phyloP scores from a whole-genome alignment of 2,113 vertebrate genomes.

The Verasper variegatus region DNA sequence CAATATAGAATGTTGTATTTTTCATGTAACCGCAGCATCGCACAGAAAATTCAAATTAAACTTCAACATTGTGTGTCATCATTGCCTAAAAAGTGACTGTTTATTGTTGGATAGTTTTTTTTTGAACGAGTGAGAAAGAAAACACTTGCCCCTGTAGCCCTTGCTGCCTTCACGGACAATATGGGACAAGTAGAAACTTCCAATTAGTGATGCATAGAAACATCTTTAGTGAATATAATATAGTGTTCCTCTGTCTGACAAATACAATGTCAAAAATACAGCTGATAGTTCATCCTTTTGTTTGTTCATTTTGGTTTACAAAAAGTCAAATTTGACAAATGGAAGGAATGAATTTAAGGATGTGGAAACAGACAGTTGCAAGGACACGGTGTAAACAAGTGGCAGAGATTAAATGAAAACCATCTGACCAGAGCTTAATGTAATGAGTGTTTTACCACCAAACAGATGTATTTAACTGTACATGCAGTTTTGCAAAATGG shows the following conservation, averaged over 20 bases:
- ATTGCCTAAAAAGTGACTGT: conserved; percentile 28
- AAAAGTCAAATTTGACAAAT: conserved; percentile 30
- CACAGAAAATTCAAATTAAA: conserved; percentile 16
- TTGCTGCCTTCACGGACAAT: conserved; percentile 17
- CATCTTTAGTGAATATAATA: conserved; percentile 1
- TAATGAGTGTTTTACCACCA: too few relatives aligned
- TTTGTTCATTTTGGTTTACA: conserved; percentile 64
- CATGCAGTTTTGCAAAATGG: too few relatives aligned
- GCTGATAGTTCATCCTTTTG: conserved; percentile 39
- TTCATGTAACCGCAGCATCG: not conserved
- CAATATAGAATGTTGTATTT: not conserved
- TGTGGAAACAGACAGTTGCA: not conserved
- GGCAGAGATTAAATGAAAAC: too few relatives aligned
- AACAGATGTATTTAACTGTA: too few relatives aligned
- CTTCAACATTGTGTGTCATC: not conserved
- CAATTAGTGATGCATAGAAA: conserved; percentile 26
- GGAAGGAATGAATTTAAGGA: conserved; percentile 1
- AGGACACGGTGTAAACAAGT: not conserved
- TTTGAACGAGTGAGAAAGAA: not conserved
- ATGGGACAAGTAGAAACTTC: conserved; percentile 23
- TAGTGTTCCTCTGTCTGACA: conserved; percentile 37
- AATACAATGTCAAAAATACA: conserved; percentile 69
- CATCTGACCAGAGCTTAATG: too few relatives aligned
- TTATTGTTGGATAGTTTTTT: not conserved
- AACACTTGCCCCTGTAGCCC: conserved; percentile 12